Evolutionary conservation across 1,140 invertebrate genomes (phyloP), one percentile per base, ranked within the genome.

Genomic region (Micrasema longulum): DNA sequence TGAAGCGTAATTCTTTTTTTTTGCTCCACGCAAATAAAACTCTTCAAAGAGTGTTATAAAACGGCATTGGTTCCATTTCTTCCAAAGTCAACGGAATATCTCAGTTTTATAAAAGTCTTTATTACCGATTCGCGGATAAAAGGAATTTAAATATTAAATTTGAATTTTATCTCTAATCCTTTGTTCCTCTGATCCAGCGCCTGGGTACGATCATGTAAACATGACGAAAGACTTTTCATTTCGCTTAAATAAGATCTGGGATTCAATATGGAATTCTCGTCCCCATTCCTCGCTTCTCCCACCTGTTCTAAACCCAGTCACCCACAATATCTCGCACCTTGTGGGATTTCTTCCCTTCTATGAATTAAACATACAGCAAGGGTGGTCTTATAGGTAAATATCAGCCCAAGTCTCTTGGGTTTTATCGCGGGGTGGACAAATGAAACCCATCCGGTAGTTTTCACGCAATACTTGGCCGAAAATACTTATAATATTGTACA

Each of bases 361-460:
- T 74, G 73, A 74, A 74, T 74, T 74, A 74, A 74, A 74, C 73
- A 74, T 74, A 68, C 64, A 63, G 38, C 68, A 26, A 47, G 63
- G 60, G 52, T 41, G 20, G n/a, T 62, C 38, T 62, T 71, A 71
- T 71, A 70, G 63, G 67, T 48, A 23, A 53, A 43, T n/a, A 43
- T 20, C 16, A 38, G n/a, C 26, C 18, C 35, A 55, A 45, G 38
- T 14, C 18, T 45, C 23, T 6, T 3, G 57, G 16, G 57, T 41
- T 22, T 62, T 55, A 55, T 64, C 62, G 26, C 1, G 64, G 16
- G 48, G 53, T 66, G 47, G 64, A 66, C 48, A n/a, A n/a, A n/a
- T n/a, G n/a, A n/a, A n/a, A n/a, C n/a, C n/a, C n/a, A n/a, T n/a
- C n/a, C n/a, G n/a, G n/a, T n/a, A n/a, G n/a, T n/a, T n/a, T n/a